Conservation (phyloP, 2,888 invertebrate genomes). For the Serripes groenlandicus region DNA sequence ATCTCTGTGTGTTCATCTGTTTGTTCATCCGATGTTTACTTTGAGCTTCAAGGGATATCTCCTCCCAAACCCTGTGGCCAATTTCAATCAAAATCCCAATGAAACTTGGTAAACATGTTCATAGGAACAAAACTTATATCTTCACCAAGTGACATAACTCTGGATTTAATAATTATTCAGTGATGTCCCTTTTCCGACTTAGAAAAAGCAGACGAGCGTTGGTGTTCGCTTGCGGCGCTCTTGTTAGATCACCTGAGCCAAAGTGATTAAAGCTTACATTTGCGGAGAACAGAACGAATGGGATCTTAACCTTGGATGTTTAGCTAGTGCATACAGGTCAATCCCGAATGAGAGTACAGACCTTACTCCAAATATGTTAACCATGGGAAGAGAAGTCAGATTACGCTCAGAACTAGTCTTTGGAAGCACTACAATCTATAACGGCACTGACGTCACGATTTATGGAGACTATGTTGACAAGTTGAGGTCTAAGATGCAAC, state of each 20-base stretch:
- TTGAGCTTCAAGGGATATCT: too few species aligned
- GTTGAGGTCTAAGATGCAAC: slow-evolving; percentile 25
- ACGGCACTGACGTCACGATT: not conserved
- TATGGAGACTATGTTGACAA: slow-evolving; percentile 33
- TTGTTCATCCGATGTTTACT: too few species aligned
- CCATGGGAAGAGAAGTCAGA: slow-evolving; percentile 55
- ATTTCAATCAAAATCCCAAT: too few species aligned
- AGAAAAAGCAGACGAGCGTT: slow-evolving; percentile 45
- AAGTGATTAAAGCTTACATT: slow-evolving; percentile 54
- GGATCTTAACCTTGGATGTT: slow-evolving; percentile 57
- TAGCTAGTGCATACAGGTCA: slow-evolving; percentile 61
- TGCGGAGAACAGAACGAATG: slow-evolving; percentile 58
- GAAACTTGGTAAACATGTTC: too few species aligned
- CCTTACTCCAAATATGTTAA: slow-evolving; percentile 53
- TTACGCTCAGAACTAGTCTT: slow-evolving; percentile 46
- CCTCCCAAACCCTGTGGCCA: too few species aligned
- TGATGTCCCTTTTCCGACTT: slow-evolving; percentile 30
- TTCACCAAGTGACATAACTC: slow-evolving; percentile 30
- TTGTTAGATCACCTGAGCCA: slow-evolving; percentile 48
- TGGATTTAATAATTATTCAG: slow-evolving; percentile 28
- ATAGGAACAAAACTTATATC: too few species aligned
- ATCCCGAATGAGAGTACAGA: slow-evolving; percentile 49
- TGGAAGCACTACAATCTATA: not conserved
- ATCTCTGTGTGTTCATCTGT: too few species aligned
- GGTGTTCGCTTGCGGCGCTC: slow-evolving; percentile 56